These are phyloP conservation scores for Dolichopus griseipennis DNA, from an alignment of 2,888 invertebrate genomes.

Conservation along the genomic window DNA sequence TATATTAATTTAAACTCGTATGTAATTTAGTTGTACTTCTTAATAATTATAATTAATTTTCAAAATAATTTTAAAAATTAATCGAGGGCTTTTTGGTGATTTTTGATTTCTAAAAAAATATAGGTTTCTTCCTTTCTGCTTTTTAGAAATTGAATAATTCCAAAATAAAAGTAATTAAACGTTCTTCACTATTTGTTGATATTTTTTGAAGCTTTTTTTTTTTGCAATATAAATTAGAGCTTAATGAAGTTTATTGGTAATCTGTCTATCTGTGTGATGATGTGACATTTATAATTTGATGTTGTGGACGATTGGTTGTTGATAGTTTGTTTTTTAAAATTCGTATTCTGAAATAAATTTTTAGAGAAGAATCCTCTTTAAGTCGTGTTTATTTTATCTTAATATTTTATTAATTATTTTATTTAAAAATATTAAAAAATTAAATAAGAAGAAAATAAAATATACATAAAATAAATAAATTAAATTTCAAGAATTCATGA, in stretches of 20 bases:
- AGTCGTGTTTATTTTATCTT: not conserved
- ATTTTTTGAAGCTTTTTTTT: no score
- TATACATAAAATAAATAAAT: not conserved
- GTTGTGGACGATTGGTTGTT: not conserved
- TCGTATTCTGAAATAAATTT: not conserved
- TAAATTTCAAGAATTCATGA: not conserved
- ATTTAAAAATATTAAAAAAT: not conserved
- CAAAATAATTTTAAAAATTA: not conserved
- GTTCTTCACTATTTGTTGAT: no score
- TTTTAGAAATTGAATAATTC: no score
- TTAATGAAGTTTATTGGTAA: not conserved
- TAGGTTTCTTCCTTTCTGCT: not conserved
- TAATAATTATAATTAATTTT: no score
- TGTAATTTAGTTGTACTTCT: no score
- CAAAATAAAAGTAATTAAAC: no score
- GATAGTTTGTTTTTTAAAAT: not conserved
- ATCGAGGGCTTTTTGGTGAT: not conserved
- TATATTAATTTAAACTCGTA: not conserved
- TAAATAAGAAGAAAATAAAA: not conserved
- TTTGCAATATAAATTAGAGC: not conserved
- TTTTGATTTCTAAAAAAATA: not conserved
- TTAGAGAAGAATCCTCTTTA: conserved; percentile 4
- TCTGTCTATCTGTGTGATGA: not conserved
- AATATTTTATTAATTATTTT: not conserved
- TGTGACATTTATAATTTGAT: not conserved